phyloP scores from a whole-genome alignment of 2,797 vertebrate genomes.

The Lateolabrax maculatus region DNA sequence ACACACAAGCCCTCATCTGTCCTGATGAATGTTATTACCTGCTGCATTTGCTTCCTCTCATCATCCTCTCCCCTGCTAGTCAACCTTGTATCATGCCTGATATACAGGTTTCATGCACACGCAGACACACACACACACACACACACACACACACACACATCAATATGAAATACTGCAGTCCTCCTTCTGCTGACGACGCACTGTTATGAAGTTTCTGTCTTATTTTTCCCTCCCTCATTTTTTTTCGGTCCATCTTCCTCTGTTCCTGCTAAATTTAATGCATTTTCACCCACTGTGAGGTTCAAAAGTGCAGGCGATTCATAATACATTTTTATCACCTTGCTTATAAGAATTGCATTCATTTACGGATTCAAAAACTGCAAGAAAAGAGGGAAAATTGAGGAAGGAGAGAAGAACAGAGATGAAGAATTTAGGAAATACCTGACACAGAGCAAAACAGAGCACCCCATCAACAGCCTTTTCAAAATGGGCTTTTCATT shows the following conservation, averaged over 20 bases:
- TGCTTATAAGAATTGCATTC: constrained; percentile 69
- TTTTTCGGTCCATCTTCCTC: constrained; percentile 8
- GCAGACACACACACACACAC: constrained; percentile 19
- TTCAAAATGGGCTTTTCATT: constrained; percentile 41
- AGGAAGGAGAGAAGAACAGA: constrained; percentile 4
- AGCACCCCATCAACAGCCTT: constrained; percentile 1
- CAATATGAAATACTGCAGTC: constrained; percentile 39
- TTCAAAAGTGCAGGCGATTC: constrained; percentile 75
- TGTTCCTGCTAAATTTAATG: constrained; percentile 56
- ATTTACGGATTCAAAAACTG: constrained; percentile 56
- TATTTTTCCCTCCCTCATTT: constrained; percentile 12
- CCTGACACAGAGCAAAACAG: constrained; percentile 28
- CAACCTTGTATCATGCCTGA: constrained; percentile 36
- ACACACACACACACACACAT: constrained; percentile 20
- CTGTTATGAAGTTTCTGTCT: constrained; percentile 43
- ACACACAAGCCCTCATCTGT: constrained; percentile 39
- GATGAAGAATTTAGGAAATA: constrained; percentile 28
- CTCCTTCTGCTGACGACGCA: constrained; percentile 60
- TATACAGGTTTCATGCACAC: constrained; percentile 25
- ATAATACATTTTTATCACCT: constrained; percentile 76
- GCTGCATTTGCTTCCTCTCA: constrained; percentile 58
- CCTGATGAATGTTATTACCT: constrained; percentile 64
- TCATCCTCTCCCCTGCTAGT: constrained; percentile 32
- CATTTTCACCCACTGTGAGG: constrained; percentile 49
- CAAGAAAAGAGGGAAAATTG: constrained; percentile 12